phyloP scores from a whole-genome alignment of 2,113 vertebrate genomes.

The Arothron firmamentum region DNA sequence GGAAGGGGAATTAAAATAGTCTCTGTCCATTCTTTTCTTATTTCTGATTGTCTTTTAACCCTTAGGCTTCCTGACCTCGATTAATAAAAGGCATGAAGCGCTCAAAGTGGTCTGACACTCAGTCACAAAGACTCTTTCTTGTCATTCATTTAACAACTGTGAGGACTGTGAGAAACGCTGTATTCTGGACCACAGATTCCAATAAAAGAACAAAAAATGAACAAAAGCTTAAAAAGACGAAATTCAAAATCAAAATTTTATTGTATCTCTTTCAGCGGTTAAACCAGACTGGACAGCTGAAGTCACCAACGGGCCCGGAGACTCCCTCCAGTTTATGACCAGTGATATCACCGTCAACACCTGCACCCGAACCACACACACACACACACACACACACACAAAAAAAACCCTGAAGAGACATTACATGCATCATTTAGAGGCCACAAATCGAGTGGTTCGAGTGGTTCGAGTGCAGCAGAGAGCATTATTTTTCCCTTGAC shows the following conservation, averaged over 20 bases:
- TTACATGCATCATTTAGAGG: constrained; percentile 28
- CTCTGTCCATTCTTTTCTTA: not conserved
- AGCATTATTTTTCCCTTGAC: not conserved
- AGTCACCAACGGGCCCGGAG: not conserved
- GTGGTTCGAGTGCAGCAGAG: constrained; percentile 11
- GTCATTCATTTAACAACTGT: constrained; percentile 32
- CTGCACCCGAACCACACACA: not conserved
- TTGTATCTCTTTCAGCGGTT: not conserved
- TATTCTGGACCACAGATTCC: too few species aligned
- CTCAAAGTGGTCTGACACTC: constrained; percentile 2
- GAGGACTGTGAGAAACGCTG: constrained; percentile 1
- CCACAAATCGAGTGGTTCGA: not conserved
- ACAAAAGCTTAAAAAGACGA: too few species aligned
- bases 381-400: constrained; percentile 2
- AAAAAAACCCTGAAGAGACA: constrained; percentile 3
- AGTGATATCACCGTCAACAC: constrained; percentile 6
- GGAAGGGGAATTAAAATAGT: constrained; percentile 22
- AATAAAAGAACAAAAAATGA: too few species aligned
- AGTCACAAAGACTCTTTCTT: constrained; percentile 16
- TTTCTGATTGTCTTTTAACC: constrained; percentile 13
- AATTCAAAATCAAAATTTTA: not conserved
- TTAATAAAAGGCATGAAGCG: constrained; percentile 25
- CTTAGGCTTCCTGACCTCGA: not conserved
- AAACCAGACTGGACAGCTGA: constrained; percentile 15
- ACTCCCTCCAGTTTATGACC: constrained; percentile 23